Percentiles rank a stretch among this genome's conserved stretches.
Evolutionary conservation across 2,113 vertebrate species (phyloP).

Genomic region (Elgaria multicarinata): DNA sequence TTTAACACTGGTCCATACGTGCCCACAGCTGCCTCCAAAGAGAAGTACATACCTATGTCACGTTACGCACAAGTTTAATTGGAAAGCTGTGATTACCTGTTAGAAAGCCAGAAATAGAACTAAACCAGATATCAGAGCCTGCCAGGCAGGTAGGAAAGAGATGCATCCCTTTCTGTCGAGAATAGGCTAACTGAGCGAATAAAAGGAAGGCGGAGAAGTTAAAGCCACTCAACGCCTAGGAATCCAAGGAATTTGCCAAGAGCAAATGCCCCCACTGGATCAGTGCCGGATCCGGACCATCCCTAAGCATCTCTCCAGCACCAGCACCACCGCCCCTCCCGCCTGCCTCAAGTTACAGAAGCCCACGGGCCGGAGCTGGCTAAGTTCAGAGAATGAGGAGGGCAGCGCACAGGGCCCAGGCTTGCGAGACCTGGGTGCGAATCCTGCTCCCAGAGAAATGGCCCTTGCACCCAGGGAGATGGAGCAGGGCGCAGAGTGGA

Average conservation of each 20-base stretch:
- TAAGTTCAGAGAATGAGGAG: not conserved
- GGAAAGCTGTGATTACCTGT: not conserved
- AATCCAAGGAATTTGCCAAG: slow-evolving; percentile 61
- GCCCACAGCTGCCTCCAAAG: not conserved
- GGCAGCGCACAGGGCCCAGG: no score
- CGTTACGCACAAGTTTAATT: slow-evolving; percentile 27
- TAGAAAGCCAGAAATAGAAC: slow-evolving; percentile 19
- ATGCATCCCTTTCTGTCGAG: slow-evolving; percentile 42
- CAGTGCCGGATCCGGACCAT: not conserved
- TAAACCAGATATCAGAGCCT: slow-evolving; percentile 5
- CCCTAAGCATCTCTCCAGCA: not conserved
- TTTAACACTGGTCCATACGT: no score
- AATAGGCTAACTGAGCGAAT: not conserved
- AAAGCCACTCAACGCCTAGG: slow-evolving; percentile 23
- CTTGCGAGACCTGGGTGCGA: no score
- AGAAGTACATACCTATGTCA: not conserved
- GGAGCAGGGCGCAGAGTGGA: no score
- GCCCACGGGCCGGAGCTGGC: not conserved
- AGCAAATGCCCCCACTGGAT: not conserved
- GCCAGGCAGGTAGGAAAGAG: slow-evolving; percentile 27
- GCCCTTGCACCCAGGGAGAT: no score
- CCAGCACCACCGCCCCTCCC: not conserved
- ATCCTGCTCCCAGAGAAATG: no score
- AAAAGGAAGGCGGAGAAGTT: slow-evolving; percentile 24
- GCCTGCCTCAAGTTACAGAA: not conserved